Evolutionary conservation across 2,797 vertebrate species (phyloP).

Genomic region (Acomys russatus): DNA sequence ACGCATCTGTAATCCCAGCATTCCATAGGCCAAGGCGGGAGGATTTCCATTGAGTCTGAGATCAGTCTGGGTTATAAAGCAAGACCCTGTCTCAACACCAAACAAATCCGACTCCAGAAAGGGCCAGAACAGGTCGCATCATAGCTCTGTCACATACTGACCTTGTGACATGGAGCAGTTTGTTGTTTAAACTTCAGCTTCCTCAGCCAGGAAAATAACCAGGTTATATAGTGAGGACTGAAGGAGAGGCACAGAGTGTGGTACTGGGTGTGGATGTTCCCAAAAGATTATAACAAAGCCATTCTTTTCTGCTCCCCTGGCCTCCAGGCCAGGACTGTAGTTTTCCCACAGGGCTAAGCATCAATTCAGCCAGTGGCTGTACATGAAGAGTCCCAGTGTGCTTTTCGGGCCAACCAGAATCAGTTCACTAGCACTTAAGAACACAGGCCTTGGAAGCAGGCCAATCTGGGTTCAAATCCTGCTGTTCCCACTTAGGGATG

Average conservation of each 20-base stretch:
- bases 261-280: neutral
- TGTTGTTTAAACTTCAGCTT: constrained; percentile 31
- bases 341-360: neutral
- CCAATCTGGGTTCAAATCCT: neutral
- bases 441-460: neutral
- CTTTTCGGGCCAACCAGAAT: neutral
- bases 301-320: neutral
- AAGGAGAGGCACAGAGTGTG: neutral
- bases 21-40: neutral
- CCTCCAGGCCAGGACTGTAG: neutral
- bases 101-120: neutral
- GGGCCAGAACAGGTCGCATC: neutral
- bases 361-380: neutral
- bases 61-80: neutral
- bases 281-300: neutral
- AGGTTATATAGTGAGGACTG: neutral
- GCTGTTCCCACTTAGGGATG: neutral
- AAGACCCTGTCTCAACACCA: neutral
- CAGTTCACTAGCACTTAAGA: neutral
- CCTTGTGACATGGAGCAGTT: neutral
- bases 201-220: constrained; percentile 18
- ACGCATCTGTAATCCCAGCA: neutral
- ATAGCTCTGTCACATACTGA: neutral
- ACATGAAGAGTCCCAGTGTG: neutral
- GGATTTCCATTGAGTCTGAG: neutral